phyloP scores from a whole-genome alignment of 2,797 vertebrate species.

The Girardinus metallicus region DNA sequence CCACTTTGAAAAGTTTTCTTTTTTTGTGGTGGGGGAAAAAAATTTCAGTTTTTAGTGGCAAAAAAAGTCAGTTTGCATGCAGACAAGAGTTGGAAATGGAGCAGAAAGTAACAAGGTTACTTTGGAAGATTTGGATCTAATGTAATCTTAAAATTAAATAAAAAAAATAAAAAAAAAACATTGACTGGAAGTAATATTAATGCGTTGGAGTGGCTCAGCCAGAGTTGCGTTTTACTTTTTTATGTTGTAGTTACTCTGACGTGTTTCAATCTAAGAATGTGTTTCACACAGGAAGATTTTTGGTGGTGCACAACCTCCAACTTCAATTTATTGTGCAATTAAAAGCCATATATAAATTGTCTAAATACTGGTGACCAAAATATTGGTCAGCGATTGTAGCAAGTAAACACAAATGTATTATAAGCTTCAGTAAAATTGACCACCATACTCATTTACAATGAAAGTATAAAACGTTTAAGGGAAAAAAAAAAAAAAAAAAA shows the following conservation, averaged over 20 bases:
- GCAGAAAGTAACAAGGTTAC: background rate
- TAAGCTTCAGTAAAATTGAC: background rate
- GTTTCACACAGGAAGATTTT: background rate
- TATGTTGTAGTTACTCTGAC: background rate
- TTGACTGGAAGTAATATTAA: background rate
- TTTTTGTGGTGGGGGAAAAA: background rate
- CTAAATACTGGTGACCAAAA: too few species aligned
- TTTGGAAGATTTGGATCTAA: background rate
- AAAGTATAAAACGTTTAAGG: background rate
- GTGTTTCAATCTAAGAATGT: background rate
- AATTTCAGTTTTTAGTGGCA: background rate
- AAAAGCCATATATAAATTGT: background rate
- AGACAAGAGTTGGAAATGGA: background rate
- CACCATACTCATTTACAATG: background rate
- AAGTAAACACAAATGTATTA: too few species aligned
- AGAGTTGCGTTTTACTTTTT: background rate
- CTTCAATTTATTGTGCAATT: background rate
- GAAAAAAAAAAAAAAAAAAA: background rate
- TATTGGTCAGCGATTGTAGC: too few species aligned
- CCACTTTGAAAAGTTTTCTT: background rate
- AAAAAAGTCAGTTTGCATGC: background rate
- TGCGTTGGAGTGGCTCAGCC: background rate
- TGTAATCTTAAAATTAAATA: background rate
- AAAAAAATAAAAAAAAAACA: too few species aligned
- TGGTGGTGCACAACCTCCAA: background rate